Percentiles rank a stretch among this genome's conserved stretches.
These are phyloP conservation scores for Lonchura striata DNA, from an alignment of 2,113 vertebrate species.

Conservation along the genomic window DNA sequence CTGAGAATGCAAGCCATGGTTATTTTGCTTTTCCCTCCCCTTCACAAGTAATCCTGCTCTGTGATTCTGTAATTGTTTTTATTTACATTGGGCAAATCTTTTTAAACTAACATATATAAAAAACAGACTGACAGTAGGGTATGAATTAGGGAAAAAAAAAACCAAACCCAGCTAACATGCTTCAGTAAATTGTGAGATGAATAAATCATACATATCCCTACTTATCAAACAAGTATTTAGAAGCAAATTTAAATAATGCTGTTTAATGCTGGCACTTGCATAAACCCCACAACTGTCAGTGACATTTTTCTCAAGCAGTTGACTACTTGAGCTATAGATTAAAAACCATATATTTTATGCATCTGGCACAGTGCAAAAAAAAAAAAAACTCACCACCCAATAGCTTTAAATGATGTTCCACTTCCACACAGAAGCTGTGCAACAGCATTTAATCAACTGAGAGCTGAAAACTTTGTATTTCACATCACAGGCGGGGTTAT, in stretches of 20 bases:
- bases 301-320: slow-evolving; percentile 24
- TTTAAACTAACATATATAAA: slow-evolving; percentile 68
- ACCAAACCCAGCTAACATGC: slow-evolving; percentile 33
- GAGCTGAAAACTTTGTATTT: not conserved
- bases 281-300: slow-evolving; percentile 54
- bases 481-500: not conserved
- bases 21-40: not conserved
- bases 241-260: slow-evolving; percentile 70
- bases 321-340: slow-evolving; percentile 65
- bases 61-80: slow-evolving; percentile 77
- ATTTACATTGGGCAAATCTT: slow-evolving; percentile 70
- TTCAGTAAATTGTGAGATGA: slow-evolving; percentile 69
- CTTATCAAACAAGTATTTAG: slow-evolving; percentile 72
- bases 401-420: not conserved
- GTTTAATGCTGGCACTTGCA: slow-evolving; percentile 61
- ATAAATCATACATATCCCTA: slow-evolving; percentile 68
- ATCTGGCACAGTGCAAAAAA: not conserved
- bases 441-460: not conserved
- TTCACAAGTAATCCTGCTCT: slow-evolving; percentile 69
- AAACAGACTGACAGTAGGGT: slow-evolving; percentile 57
- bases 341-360: not conserved
- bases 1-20: slow-evolving; percentile 61
- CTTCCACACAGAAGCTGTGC: not conserved
- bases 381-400: not conserved
- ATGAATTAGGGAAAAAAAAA: slow-evolving; percentile 51